Percentiles rank a stretch among this genome's conserved stretches.
Evolutionary conservation across 2,888 invertebrate genomes (phyloP).

Genomic region (Gonocerus acuteangulatus): DNA sequence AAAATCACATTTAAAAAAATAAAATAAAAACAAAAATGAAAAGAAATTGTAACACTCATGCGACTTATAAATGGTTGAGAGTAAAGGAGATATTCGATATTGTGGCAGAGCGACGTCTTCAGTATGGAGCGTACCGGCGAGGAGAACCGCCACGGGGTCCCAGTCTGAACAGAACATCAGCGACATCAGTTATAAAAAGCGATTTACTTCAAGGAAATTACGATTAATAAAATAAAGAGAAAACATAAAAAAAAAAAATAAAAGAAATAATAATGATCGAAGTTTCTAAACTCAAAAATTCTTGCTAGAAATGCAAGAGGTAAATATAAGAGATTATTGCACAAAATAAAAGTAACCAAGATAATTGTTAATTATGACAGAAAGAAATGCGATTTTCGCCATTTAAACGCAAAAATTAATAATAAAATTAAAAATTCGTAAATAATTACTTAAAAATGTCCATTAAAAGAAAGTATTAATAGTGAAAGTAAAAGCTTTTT

Average conservation of each 20-base stretch:
- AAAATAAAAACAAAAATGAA: conserved; percentile 5
- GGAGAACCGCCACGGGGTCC: conserved; percentile 75
- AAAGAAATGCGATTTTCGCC: not conserved
- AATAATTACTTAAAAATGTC: too few relatives aligned
- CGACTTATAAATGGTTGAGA: conserved; percentile 1
- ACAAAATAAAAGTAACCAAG: not conserved
- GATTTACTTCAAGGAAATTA: conserved; percentile 7
- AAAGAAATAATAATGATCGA: not conserved
- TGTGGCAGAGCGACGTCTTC: conserved; percentile 39
- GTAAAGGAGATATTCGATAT: conserved; percentile 1
- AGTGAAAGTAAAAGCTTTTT: too few relatives aligned
- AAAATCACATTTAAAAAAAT: conserved; percentile 18
- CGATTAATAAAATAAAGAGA: not conserved
- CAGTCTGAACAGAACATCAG: conserved; percentile 47
- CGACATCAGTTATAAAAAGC: conserved; percentile 18
- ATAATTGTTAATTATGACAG: not conserved
- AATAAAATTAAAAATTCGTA: too few relatives aligned
- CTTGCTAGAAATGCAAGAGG: too few relatives aligned
- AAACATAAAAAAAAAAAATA: not conserved
- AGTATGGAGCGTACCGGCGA: conserved; percentile 80
- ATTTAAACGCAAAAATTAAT: too few relatives aligned
- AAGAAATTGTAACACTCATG: conserved; percentile 10
- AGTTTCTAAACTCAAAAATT: not conserved
- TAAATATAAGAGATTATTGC: conserved; percentile 1
- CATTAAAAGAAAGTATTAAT: too few relatives aligned